These are phyloP conservation scores for Meda fulgida DNA, from an alignment of 2,797 vertebrate species.

Conservation along the genomic window DNA sequence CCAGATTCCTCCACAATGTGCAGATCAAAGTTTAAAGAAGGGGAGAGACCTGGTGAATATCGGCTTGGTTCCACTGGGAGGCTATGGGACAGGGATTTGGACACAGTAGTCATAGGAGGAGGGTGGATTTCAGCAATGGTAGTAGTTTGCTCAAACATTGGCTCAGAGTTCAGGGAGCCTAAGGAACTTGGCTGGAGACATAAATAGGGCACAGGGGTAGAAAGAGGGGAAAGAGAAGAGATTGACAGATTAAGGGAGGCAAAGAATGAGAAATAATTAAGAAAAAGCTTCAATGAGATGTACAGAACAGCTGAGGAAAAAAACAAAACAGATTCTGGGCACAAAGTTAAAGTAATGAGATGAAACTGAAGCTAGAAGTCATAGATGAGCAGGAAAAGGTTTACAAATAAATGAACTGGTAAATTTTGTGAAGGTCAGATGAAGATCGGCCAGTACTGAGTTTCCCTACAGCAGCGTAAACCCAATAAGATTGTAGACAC, in stretches of 20 bases:
- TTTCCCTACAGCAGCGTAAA: not conserved
- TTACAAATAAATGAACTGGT: not conserved
- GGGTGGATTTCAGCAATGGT: conserved; percentile 61
- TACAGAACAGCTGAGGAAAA: conserved; percentile 8
- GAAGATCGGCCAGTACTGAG: not conserved
- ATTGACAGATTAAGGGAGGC: conserved; percentile 46
- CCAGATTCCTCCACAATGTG: conserved; percentile 77
- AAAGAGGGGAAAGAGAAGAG: conserved; percentile 45
- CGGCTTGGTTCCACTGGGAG: conserved; percentile 61
- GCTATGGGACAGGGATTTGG: conserved; percentile 64
- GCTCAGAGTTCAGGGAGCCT: conserved; percentile 78
- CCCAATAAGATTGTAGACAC: not conserved
- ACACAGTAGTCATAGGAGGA: conserved; percentile 62
- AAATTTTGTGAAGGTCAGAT: not conserved
- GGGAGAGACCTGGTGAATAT: conserved; percentile 66
- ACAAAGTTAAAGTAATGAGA: not conserved
- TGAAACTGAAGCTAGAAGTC: conserved; percentile 1
- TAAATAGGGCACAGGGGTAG: not conserved
- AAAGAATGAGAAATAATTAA: conserved; percentile 26
- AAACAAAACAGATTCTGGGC: conserved; percentile 11
- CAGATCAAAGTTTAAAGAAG: conserved; percentile 72
- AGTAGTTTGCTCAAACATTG: conserved; percentile 71
- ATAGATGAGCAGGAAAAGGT: not conserved
- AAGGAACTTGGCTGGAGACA: conserved; percentile 85
- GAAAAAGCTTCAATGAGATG: conserved; percentile 28